A percentile compares a stretch with the other conserved stretches of the same genome.
Conservation (phyloP, 2,888 invertebrate species). For the Synanthedon myopaeformis region DNA sequence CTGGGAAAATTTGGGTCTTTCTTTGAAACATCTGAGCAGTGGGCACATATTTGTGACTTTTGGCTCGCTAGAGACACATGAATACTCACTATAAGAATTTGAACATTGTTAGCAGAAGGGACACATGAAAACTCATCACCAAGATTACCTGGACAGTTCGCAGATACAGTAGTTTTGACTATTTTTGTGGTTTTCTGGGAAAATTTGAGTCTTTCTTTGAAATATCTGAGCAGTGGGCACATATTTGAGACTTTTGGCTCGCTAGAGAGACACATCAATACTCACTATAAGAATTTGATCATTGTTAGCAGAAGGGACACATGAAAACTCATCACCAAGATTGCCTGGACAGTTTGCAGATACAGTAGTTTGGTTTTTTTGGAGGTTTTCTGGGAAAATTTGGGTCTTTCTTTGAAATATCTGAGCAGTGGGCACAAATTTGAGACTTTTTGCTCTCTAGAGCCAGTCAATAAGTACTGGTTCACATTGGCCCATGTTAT, state of each 20-base stretch:
- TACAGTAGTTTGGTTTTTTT: too few species aligned
- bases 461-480: too few species aligned
- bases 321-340: constrained; percentile 45
- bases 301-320: constrained; percentile 54
- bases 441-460: too few species aligned
- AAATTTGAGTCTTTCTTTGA: too few species aligned
- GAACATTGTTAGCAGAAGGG: constrained; percentile 43
- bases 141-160: constrained; percentile 10
- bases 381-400: not conserved
- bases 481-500: too few species aligned
- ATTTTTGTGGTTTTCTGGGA: not conserved
- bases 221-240: too few species aligned
- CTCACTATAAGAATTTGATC: constrained; percentile 15
- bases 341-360: constrained; percentile 3
- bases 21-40: not conserved
- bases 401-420: too few species aligned
- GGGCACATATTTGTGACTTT: too few species aligned
- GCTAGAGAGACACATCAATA: constrained; percentile 15
- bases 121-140: constrained; percentile 53
- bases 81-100: constrained; percentile 16
- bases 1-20: too few species aligned
- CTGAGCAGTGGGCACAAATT: not conserved
- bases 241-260: constrained; percentile 15
- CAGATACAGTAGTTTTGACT: not conserved
- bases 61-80: constrained; percentile 16